Evolutionary conservation across 1,140 invertebrate species (phyloP).

Genomic region (Zaprionus africanus): DNA sequence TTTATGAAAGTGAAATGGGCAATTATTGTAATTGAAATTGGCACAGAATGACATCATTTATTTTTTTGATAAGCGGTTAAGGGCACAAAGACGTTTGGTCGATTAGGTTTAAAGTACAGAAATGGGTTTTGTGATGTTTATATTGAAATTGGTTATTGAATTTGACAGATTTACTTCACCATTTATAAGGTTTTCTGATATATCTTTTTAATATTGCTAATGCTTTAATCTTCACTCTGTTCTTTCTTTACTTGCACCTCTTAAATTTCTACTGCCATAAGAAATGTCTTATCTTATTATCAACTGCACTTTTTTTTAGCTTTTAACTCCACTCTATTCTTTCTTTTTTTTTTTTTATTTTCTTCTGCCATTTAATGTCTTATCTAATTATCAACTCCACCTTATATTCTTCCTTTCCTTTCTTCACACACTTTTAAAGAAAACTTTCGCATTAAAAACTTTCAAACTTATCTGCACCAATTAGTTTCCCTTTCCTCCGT

Average conservation of each 20-base stretch:
- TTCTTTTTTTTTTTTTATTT: no score
- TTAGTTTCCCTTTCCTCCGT: background rate
- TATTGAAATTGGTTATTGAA: background rate
- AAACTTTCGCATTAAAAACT: background rate
- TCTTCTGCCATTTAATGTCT: no score
- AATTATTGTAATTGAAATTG: slow-evolving; percentile 49
- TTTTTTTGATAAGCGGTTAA: slow-evolving; percentile 8
- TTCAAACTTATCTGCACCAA: background rate
- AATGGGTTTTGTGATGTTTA: background rate
- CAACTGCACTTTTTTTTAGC: no score
- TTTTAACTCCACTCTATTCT: no score
- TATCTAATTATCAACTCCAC: background rate
- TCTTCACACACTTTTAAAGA: background rate
- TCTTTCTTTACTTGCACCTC: no score
- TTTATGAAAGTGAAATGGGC: slow-evolving; percentile 57
- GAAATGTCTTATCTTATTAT: no score
- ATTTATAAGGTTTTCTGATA: no score
- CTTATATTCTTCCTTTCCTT: background rate
- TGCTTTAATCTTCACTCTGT: no score
- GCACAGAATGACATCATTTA: slow-evolving; percentile 40
- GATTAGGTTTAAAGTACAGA: background rate
- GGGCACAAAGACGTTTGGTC: background rate
- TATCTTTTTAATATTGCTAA: no score
- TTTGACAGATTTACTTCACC: no score
- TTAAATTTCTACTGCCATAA: background rate